Conservation (phyloP, 2,113 vertebrate genomes). For the Puma concolor region DNA sequence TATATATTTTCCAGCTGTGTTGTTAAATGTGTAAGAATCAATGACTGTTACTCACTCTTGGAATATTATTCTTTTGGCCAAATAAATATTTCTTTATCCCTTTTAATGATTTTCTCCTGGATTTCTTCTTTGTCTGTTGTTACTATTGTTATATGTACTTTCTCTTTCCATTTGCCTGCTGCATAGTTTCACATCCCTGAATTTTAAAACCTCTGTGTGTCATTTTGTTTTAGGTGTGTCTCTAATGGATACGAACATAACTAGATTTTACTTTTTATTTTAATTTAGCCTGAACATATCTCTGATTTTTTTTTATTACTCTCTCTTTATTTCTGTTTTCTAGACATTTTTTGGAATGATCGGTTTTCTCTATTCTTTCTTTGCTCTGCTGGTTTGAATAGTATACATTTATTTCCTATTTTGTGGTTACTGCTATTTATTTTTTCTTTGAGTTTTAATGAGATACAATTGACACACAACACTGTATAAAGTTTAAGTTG, state of each 20-base stretch:
- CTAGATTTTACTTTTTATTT: neutral
- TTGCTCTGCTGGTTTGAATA: constrained; percentile 34
- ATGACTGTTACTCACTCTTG: neutral
- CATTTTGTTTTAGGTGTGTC: neutral
- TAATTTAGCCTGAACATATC: neutral
- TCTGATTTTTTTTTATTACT: neutral
- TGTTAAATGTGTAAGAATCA: neutral
- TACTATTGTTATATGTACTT: neutral
- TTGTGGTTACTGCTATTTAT: neutral
- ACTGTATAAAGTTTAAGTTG: neutral
- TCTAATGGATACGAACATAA: neutral
- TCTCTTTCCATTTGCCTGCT: neutral
- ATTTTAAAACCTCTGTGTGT: neutral
- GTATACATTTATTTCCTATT: neutral
- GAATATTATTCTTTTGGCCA: neutral
- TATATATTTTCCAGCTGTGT: neutral
- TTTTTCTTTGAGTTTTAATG: neutral
- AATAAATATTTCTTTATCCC: neutral
- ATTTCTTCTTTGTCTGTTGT: constrained; percentile 1
- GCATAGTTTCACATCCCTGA: neutral
- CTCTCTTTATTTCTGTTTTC: neutral
- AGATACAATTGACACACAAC: neutral
- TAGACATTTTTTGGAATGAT: neutral
- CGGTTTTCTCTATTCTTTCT: constrained; percentile 13
- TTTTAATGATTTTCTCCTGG: neutral